Conservation (phyloP, 1,140 invertebrate genomes). For the Euglossa dilemma region DNA sequence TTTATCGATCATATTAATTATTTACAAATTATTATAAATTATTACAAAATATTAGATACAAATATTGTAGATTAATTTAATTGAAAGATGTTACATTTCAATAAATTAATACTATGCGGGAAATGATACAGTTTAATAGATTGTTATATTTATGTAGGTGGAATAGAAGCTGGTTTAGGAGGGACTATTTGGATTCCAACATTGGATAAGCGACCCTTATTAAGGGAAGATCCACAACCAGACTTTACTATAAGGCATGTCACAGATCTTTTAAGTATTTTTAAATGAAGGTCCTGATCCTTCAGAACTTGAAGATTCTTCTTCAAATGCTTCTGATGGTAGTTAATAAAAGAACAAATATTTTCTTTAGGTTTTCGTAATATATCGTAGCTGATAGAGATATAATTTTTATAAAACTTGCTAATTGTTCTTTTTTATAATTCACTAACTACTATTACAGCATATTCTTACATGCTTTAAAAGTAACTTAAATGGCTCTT, state of each 20-base stretch:
- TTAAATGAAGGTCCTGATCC: conserved; percentile 75
- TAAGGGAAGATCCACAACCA: conserved; percentile 76
- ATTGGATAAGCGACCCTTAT: conserved; percentile 72
- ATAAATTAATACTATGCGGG: conserved; percentile 6
- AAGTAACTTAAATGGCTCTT: neutral
- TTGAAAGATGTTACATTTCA: neutral
- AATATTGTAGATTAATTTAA: neutral
- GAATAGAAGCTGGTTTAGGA: conserved; percentile 88
- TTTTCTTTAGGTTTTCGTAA: neutral
- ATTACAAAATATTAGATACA: neutral
- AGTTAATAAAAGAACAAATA: conserved; percentile 56
- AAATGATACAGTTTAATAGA: conserved; percentile 14
- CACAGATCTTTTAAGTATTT: conserved; percentile 76
- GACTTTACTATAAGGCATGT: conserved; percentile 79
- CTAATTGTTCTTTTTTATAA: neutral
- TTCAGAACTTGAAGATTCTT: conserved; percentile 79
- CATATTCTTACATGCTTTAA: neutral
- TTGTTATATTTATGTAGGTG: conserved; percentile 82
- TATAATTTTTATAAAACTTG: conserved; percentile 12
- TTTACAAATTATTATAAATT: neutral
- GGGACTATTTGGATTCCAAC: conserved; percentile 90
- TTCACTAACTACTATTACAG: conserved; percentile 3
- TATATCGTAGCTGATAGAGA: neutral
- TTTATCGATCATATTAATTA: neutral
- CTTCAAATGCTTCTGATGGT: conserved; percentile 80